Evolutionary conservation across 2,888 invertebrate species (phyloP), one percentile per base, ranked within the genome.

Genomic region (Drosophila austrosaltans): DNA sequence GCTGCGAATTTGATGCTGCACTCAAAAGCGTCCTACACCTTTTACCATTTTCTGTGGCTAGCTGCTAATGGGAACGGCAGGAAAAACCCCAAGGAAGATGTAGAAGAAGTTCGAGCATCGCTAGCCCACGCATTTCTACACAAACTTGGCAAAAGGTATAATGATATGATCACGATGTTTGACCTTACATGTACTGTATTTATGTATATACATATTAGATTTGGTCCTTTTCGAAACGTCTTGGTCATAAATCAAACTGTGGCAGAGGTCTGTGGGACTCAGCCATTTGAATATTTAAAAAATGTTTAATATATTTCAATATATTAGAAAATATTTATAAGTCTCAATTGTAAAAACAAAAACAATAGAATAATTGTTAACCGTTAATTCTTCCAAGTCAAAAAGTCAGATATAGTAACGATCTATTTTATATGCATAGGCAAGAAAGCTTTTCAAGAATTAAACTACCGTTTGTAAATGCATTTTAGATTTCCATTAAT

Each of bases 1-100:
- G 89, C 88, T 89, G 86, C 66, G 89, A 89, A 86, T 82, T 89
- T 86, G 89, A 86, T 88, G 85, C 87, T 63, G 64, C 66, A 58
- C 63, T 36, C 57, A 59, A 75, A 69, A 75, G 75, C 85, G 66
- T 75, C 86, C 86, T 77, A 86, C 86, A 89, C 83, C 83, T 88
- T 89, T 88, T 77, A 81, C 48, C 48, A 48, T 48, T 48, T 48
- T 16, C 22, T 48, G 48, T 16, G 48, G 48, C 48, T 48, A 48
- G 57, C 63, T 63, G 88, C 88, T 86, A 86, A 86, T 86, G 83
- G 89, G 72, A 48, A 48, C 48, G 32, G 72, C 74, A 79, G 85
- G 84, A 32, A 22, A 57, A 36, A 22, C 25, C 73, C 59, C 36
- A 63, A 53, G 68, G n/a, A 59, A 40, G 25, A 53, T 32, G 25